Percentiles rank a stretch among this genome's conserved stretches.
These are phyloP conservation scores for Lepidochrysops patricia DNA, from an alignment of 2,888 invertebrate genomes.

Conservation along the genomic window DNA sequence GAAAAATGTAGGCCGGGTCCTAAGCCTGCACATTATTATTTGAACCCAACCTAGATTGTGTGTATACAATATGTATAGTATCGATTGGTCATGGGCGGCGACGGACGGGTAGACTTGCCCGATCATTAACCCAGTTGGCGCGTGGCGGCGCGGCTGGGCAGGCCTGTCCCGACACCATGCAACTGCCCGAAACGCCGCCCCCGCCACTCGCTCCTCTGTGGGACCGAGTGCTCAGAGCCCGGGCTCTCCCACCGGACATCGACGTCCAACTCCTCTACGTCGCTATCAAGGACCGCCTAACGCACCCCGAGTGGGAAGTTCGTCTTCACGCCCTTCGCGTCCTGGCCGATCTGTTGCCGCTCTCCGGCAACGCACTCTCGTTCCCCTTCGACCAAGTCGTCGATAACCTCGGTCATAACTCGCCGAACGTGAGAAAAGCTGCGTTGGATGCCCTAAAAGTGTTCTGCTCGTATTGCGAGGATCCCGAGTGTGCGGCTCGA, in stretches of 20 bases:
- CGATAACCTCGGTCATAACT: slow-evolving; percentile 85
- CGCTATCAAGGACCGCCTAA: slow-evolving; percentile 81
- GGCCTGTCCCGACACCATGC: slow-evolving; percentile 63
- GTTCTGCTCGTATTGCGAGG: slow-evolving; percentile 80
- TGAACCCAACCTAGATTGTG: neutral
- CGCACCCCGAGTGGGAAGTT: slow-evolving; percentile 89
- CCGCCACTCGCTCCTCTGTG: slow-evolving; percentile 82
- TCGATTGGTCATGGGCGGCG: slow-evolving; percentile 66
- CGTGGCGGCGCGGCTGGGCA: slow-evolving; percentile 63
- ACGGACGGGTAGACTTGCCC: slow-evolving; percentile 58
- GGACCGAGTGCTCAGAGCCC: slow-evolving; percentile 85
- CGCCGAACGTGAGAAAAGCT: slow-evolving; percentile 86
- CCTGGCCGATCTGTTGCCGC: slow-evolving; percentile 84
- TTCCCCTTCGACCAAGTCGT: slow-evolving; percentile 83
- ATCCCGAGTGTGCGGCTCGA: slow-evolving; percentile 78
- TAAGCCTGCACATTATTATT: neutral
- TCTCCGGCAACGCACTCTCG: slow-evolving; percentile 80
- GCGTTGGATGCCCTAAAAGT: slow-evolving; percentile 84
- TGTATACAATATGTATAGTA: slow-evolving; percentile 25
- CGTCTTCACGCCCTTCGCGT: slow-evolving; percentile 87
- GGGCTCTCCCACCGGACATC: slow-evolving; percentile 80
- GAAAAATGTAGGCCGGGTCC: neutral
- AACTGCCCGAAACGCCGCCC: slow-evolving; percentile 64
- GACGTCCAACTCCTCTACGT: slow-evolving; percentile 79
- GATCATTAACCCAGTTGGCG: slow-evolving; percentile 73